Evolutionary conservation across 2,888 invertebrate species (phyloP).

Genomic region (Parnassius apollo): DNA sequence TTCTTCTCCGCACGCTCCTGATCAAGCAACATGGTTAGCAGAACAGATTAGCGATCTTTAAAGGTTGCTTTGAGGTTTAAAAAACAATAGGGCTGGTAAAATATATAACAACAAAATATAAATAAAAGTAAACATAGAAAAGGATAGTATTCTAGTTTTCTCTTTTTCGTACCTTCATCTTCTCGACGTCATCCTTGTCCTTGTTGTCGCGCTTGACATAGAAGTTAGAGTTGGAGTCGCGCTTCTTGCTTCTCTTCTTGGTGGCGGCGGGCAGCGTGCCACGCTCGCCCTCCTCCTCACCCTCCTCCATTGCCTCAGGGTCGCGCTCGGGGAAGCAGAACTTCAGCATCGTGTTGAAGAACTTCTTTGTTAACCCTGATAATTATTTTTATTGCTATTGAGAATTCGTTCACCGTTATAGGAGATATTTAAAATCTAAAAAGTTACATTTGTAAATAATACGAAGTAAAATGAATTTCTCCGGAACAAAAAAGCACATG

Average conservation of each 20-base stretch:
- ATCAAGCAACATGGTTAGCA: constrained; percentile 5
- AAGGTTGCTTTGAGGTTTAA: too few species aligned
- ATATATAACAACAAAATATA: too few species aligned
- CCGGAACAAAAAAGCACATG: too few species aligned
- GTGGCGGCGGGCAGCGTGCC: constrained; percentile 57
- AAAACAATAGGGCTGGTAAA: too few species aligned
- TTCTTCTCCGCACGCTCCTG: constrained; percentile 98
- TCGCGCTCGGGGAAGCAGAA: constrained; percentile 98
- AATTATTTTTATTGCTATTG: neutral
- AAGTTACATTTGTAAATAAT: too few species aligned
- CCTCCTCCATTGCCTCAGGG: constrained; percentile 89
- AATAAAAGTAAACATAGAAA: too few species aligned
- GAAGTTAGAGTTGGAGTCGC: constrained; percentile 92
- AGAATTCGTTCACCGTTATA: too few species aligned
- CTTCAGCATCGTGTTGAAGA: constrained; percentile 97
- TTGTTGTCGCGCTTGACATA: constrained; percentile 92
- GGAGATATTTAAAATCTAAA: too few species aligned
- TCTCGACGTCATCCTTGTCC: constrained; percentile 96
- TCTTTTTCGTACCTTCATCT: constrained; percentile 87
- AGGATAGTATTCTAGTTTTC: too few species aligned
- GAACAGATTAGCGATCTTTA: neutral
- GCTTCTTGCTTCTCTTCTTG: constrained; percentile 72
- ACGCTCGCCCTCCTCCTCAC: constrained; percentile 76
- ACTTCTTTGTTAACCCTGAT: constrained; percentile 93
- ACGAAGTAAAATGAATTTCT: too few species aligned